Evolutionary conservation across 2,888 invertebrate species (phyloP), one percentile per base, ranked within the genome.

Genomic region (Ischnura elegans): DNA sequence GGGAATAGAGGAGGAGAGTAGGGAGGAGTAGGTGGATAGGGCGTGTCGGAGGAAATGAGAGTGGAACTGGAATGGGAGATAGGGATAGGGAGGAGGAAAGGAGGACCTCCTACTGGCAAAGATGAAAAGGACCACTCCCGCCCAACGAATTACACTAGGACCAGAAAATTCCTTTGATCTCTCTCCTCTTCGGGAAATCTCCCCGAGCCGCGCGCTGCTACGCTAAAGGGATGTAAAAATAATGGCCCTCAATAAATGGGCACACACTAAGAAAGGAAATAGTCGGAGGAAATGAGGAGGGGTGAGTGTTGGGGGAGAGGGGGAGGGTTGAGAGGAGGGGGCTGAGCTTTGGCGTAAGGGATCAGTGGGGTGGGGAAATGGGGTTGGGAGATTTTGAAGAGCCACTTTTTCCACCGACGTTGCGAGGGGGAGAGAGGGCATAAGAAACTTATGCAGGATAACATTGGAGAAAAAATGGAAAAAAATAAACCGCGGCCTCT

Each of bases 61-160:
- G 25, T 5, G 61, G 25, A 25, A 45, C 42, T 43, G 90, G 55
- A 42, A 61, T 42, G 87, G 90, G 47, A n/a, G 55, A 1, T 43
- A 16, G 21, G 43, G 45, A n/a, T 45, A 45, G 86, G 86, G 46
- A 86, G 43, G 45, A 45, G 45, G 86, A 46, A 25, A 45, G 46
- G 5, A 36, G 46, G 43, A 46, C 42, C 6, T 29, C 43, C 43
- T 25, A 42, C 45, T 25, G 43, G 86, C 86, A 86, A 86, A 61
- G 90, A 90, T 90, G 90, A 90, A 66, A 90, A 90, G 90, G 90
- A 90, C 90, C 90, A 90, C 90, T 90, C 61, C n/a, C 90, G 61
- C 90, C 90, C 90, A 66, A 90, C 90, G 90, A 90, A 90, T 90
- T 90, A 90, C 90, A 90, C 90, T 90, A 36, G 90, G 61, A 61